phyloP scores from a whole-genome alignment of 2,888 invertebrate genomes.

The Meta bourneti region DNA sequence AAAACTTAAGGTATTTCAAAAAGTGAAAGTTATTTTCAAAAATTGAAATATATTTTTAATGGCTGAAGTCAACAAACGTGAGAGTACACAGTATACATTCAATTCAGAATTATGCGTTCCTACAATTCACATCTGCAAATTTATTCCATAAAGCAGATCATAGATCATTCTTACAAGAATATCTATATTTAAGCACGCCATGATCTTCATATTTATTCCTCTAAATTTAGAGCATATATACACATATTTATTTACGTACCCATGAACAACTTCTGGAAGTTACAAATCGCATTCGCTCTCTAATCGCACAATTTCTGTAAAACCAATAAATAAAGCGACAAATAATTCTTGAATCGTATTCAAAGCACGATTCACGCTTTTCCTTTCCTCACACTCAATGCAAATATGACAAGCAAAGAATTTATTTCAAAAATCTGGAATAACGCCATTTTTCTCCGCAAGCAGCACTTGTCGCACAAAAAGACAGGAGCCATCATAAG shows the following conservation, averaged over 20 bases:
- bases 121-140: no score
- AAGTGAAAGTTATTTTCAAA: neutral
- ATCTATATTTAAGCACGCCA: no score
- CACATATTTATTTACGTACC: neutral
- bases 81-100: no score
- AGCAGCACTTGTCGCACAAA: constrained; percentile 19
- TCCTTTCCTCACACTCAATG: constrained; percentile 22
- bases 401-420: constrained; percentile 51
- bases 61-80: no score
- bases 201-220: neutral
- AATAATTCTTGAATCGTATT: constrained; percentile 47
- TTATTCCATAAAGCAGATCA: no score
- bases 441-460: constrained; percentile 41
- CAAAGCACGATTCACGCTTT: constrained; percentile 5
- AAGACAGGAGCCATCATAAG: constrained; percentile 48
- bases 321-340: constrained; percentile 14
- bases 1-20: neutral
- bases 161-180: no score
- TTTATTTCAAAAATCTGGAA: neutral
- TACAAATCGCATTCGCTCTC: neutral
- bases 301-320: neutral
- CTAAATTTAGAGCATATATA: neutral
- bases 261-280: neutral
- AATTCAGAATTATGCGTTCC: no score
- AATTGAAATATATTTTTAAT: no score